Base-by-base conservation (phyloP, 2,888 invertebrate genomes). In the Embidobia sp. region DNA sequence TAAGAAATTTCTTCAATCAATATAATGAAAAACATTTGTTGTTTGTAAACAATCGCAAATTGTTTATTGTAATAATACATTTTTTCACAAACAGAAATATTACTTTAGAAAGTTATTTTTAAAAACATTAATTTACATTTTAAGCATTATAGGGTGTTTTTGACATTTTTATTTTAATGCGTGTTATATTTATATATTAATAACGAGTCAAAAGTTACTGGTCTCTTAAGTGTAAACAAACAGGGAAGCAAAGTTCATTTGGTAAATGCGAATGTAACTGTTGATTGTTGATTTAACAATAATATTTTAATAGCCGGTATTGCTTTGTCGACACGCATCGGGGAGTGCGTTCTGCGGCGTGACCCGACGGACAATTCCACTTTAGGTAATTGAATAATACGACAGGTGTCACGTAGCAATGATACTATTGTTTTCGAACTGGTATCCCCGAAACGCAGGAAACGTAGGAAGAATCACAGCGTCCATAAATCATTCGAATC, bases 311-410 rank as follows among this genome's bases (percentile, higher is more conserved):
- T n/a, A n/a, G n/a, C n/a, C n/a, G n/a, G n/a, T n/a, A n/a, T n/a
- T n/a, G n/a, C n/a, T n/a, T n/a, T n/a, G n/a, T n/a, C n/a, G n/a
- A n/a, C 2, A 8, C 37, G 37, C 8, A 8, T 5, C 7, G 16
- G 16, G 22, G 3, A 3, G 4, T 8, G 16, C 16, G 16, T 4
- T 8, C 44, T 19, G 19, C 27, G 10, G 1, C 29, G 27, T 22
- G 22, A 22, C 19, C 16, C 11, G 22, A 2, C 33, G 53, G 26
- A 37, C 37, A 37, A 37, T 46, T 35, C 13, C 15, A 46, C 31
- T 46, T 59, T 46, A 33, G 26, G 22, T 59, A 59, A 59, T 59
- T 59, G 46, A 59, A 59, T 59, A 46, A 59, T 59, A 59, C 33
- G 46, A 22, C 59, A 59, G 40, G 59, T 59, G 59, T 44, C 59